Base-by-base conservation (phyloP, 2,797 vertebrate species). In the Poliocrania exsul region DNA sequence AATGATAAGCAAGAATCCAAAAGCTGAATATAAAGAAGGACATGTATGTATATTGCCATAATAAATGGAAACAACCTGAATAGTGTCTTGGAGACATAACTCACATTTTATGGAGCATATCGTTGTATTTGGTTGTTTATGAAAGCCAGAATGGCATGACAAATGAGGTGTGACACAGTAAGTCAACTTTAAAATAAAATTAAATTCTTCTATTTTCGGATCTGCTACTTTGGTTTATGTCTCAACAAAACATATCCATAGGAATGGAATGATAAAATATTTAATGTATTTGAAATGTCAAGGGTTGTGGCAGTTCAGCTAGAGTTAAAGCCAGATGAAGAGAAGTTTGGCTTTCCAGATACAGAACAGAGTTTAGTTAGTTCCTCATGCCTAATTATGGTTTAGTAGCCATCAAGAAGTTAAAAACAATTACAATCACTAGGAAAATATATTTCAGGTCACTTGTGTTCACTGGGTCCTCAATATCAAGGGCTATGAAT, bases 201-300 rank as follows among this genome's bases (percentile, higher is more conserved):
- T 83, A 93, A 95, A 61, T 50, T 85, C 31, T 92, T 73, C 86
- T 96, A 61, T 96, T 93, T 94, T 50, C 91, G 88, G 81, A 89
- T 90, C 73, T 96, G 78, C 62, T 91, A 49, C 62, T 93, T 90
- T 94, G 78, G 70, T 80, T 93, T 92, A 90, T 58, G 75, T 88
- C 77, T 96, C 62, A 85, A 81, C 57, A 57, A 84, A 94, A 74
- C 31, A 88, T 15, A 88, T 78, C 72, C 84, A 86, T 81, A 88
- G 69, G 66, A 95, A 95, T 14, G 13, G 69, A 93, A 94, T 54
- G 16, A 96, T 94, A 89, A 94, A 93, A 92, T 78, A 95, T 92
- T 95, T 88, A 88, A 26, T 86, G 77, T 25, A 69, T 85, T 92
- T 94, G 83, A 96, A 97, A 96, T 93, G 84, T 94, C 95, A 96